These are phyloP conservation scores for Crotalus helleri DNA, from an alignment of 2,113 vertebrate species.

Conservation along the genomic window DNA sequence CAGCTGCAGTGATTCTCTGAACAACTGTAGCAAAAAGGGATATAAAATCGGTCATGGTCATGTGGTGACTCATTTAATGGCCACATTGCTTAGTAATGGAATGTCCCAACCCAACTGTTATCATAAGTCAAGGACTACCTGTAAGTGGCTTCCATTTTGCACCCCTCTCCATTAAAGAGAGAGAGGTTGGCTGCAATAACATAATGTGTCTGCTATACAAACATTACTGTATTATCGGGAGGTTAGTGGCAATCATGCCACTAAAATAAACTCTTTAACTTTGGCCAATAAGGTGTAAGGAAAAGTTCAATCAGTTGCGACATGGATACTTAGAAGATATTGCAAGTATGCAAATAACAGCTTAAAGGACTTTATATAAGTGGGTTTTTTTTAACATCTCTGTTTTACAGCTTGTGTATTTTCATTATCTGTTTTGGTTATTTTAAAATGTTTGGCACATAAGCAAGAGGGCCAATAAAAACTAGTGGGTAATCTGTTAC, in stretches of 20 bases:
- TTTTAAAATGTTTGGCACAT: not conserved
- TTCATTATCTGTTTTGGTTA: conserved; percentile 16
- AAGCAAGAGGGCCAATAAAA: conserved; percentile 2
- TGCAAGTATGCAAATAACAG: not conserved
- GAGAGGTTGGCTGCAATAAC: not conserved
- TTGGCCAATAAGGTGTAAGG: not conserved
- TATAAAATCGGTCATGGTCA: no score
- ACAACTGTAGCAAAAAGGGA: no score
- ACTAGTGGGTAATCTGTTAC: not conserved
- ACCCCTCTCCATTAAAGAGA: not conserved
- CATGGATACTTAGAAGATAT: not conserved
- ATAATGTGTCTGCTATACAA: not conserved
- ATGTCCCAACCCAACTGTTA: not conserved
- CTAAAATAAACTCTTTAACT: not conserved
- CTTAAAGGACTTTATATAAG: not conserved
- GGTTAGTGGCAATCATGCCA: not conserved
- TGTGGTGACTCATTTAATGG: no score
- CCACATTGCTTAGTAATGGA: no score
- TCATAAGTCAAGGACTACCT: not conserved
- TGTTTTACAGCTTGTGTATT: conserved; percentile 1
- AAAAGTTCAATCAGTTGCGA: not conserved
- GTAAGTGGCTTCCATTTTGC: not conserved
- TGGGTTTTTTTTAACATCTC: not conserved
- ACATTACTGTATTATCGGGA: not conserved
- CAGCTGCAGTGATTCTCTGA: no score